Evolutionary conservation across 2,888 invertebrate genomes (phyloP).

Genomic region (Cyaniris semiargus): DNA sequence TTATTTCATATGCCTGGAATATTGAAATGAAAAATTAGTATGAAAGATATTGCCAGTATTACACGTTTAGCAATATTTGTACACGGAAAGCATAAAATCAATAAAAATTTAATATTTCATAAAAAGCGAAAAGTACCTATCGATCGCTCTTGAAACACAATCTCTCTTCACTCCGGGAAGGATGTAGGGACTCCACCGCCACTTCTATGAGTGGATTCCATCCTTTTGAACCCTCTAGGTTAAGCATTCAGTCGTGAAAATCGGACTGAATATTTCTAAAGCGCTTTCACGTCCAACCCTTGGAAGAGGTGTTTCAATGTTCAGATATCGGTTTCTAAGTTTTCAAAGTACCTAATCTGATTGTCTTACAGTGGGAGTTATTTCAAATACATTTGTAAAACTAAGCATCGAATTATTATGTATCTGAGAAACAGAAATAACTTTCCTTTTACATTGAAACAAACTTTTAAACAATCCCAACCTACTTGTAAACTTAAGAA

Average conservation of each 20-base stretch:
- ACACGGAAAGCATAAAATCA: neutral
- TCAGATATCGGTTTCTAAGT: neutral
- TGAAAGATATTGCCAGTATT: neutral
- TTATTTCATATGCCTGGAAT: too few relatives aligned
- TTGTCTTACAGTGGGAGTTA: neutral
- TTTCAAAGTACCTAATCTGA: neutral
- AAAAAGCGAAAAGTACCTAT: neutral
- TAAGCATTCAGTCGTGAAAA: neutral
- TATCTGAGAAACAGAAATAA: too few relatives aligned
- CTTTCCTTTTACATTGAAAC: too few relatives aligned
- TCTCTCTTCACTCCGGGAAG: slow-evolving; percentile 2
- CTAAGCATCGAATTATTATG: neutral
- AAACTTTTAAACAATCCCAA: too few relatives aligned
- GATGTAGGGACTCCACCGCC: slow-evolving; percentile 18
- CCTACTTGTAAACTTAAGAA: too few relatives aligned
- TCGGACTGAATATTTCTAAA: neutral
- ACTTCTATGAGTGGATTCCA: neutral
- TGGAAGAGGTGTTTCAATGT: neutral
- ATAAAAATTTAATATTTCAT: neutral
- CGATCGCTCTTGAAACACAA: slow-evolving; percentile 18
- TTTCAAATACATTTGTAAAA: neutral
- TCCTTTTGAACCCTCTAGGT: neutral
- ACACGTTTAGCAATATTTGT: neutral
- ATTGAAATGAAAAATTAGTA: neutral
- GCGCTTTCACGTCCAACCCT: neutral